These are phyloP conservation scores for Brenthis hecate DNA, from an alignment of 2,888 invertebrate species.

Conservation along the genomic window DNA sequence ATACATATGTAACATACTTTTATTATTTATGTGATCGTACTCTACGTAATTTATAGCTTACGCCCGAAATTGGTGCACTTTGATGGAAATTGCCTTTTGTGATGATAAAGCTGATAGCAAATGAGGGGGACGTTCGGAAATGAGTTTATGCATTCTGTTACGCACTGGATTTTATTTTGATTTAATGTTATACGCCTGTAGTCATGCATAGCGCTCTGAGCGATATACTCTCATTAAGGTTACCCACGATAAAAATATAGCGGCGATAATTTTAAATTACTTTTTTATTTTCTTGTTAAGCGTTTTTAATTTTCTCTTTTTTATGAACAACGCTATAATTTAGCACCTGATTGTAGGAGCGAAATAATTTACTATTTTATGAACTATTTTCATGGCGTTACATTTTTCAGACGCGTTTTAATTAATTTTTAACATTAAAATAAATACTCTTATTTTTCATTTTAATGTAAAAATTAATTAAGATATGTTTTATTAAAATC, in stretches of 20 bases:
- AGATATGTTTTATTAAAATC: no score
- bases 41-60: constrained; percentile 26
- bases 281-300: constrained; percentile 34
- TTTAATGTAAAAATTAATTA: no score
- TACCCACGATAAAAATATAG: constrained; percentile 34
- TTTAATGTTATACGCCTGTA: constrained; percentile 60
- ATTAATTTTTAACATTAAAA: background rate
- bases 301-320: constrained; percentile 21
- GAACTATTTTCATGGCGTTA: background rate
- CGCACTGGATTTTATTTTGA: constrained; percentile 65
- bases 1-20: background rate
- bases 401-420: background rate
- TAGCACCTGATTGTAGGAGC: constrained; percentile 1
- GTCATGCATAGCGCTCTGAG: constrained; percentile 28
- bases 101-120: constrained; percentile 65
- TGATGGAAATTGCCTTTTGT: constrained; percentile 70
- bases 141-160: constrained; percentile 70
- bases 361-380: background rate
- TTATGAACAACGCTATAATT: constrained; percentile 14
- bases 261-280: constrained; percentile 33
- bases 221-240: constrained; percentile 39
- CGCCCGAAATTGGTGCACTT: constrained; percentile 58
- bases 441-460: no score
- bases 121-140: constrained; percentile 63
- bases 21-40: constrained; percentile 5